Evolutionary conservation across 2,113 vertebrate genomes (phyloP).

Genomic region (Rousettus leschenaultii): DNA sequence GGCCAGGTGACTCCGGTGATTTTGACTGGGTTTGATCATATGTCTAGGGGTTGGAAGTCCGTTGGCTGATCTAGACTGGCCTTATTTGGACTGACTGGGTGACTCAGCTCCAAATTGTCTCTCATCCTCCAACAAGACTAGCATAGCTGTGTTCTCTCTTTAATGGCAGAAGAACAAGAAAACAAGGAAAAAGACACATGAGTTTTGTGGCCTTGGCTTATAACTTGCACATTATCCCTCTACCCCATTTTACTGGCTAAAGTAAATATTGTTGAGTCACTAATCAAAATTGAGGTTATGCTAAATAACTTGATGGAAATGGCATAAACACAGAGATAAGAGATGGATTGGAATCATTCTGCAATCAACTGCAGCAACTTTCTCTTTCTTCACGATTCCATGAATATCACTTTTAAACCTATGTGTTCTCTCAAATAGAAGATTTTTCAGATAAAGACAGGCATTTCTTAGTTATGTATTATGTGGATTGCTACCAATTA

Average conservation of each 20-base stretch:
- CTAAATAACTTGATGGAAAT: not conserved
- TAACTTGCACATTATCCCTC: not conserved
- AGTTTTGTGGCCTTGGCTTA: not conserved
- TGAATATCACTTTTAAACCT: not conserved
- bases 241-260: not conserved
- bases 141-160: not conserved
- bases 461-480: not conserved
- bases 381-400: not conserved
- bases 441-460: not conserved
- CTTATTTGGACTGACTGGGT: not conserved
- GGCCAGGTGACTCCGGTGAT: not conserved
- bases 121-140: too few species aligned
- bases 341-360: not conserved
- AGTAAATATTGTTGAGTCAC: not conserved
- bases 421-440: not conserved
- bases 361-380: not conserved
- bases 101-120: not conserved
- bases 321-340: not conserved
- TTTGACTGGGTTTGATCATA: not conserved
- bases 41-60: not conserved
- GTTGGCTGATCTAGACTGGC: not conserved
- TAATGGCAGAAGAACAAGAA: not conserved
- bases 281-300: not conserved
- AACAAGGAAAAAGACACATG: not conserved
- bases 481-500: not conserved